phyloP scores from a whole-genome alignment of 2,113 vertebrate species.

The Colaptes auratus region DNA sequence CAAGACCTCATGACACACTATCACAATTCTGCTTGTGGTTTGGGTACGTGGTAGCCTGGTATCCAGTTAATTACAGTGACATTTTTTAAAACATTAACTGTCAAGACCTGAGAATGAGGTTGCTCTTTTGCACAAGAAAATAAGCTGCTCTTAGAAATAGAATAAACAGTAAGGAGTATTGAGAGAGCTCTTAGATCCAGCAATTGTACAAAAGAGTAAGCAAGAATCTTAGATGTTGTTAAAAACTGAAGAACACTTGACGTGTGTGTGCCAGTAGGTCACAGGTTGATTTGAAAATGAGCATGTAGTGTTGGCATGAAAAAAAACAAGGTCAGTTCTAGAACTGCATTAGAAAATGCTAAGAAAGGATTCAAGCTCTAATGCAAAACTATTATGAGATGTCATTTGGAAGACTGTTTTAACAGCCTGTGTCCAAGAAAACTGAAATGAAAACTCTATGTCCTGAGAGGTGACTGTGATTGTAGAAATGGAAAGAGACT shows the following conservation, averaged over 20 bases:
- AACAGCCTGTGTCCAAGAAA: background rate
- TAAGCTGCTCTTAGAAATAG: background rate
- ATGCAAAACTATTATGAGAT: background rate
- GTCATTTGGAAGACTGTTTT: background rate
- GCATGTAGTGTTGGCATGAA: background rate
- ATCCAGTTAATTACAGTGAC: background rate
- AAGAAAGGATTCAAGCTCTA: background rate
- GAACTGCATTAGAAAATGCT: background rate
- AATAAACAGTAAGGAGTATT: background rate
- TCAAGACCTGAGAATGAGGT: background rate
- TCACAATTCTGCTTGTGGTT: background rate
- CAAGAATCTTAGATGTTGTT: background rate
- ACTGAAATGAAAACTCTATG: background rate
- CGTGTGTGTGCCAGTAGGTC: background rate
- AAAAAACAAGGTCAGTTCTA: background rate
- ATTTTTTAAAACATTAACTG: background rate
- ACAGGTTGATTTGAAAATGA: background rate
- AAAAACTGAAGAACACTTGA: background rate
- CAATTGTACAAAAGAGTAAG: no score
- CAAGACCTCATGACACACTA: no score
- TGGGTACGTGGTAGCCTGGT: background rate
- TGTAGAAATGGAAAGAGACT: background rate
- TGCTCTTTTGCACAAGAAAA: background rate
- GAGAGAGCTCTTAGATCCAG: background rate
- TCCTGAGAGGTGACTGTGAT: background rate